These are phyloP conservation scores for Phyllotreta striolata DNA, from an alignment of 2,888 invertebrate species.

Conservation along the genomic window DNA sequence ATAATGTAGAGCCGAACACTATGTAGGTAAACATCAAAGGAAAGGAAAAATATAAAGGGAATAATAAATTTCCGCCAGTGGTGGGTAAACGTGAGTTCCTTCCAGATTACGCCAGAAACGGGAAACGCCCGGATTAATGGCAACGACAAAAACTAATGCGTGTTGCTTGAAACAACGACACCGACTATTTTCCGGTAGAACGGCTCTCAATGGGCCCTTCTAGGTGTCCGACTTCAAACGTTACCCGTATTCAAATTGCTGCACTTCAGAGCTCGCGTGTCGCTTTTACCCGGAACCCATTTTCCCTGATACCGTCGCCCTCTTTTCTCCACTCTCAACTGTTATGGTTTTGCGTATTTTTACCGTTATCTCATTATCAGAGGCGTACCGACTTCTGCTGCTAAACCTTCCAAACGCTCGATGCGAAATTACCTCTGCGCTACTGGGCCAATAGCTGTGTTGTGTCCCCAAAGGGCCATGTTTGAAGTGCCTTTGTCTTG, in stretches of 20 bases:
- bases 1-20: slow-evolving; percentile 43
- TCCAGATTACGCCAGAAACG: too few species aligned
- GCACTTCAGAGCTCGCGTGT: slow-evolving; percentile 19
- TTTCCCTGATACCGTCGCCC: slow-evolving; percentile 15
- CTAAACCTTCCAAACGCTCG: background rate
- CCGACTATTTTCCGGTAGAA: slow-evolving; percentile 33
- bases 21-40: slow-evolving; percentile 55
- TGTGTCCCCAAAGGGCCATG: background rate
- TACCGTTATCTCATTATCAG: background rate
- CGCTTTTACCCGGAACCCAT: slow-evolving; percentile 24
- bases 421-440: too few species aligned
- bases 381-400: background rate
- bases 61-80: slow-evolving; percentile 55
- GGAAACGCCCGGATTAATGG: too few species aligned
- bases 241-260: slow-evolving; percentile 32
- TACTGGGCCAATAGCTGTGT: too few species aligned
- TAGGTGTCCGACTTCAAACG: slow-evolving; percentile 40
- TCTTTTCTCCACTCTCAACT: slow-evolving; percentile 18
- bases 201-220: slow-evolving; percentile 33
- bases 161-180: slow-evolving; percentile 32
- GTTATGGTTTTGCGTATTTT: slow-evolving; percentile 28
- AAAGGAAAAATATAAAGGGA: slow-evolving; percentile 54
- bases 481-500: slow-evolving; percentile 22
- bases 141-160: background rate
- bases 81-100: background rate